phyloP scores from a whole-genome alignment of 1,140 invertebrate species.

The Drusus annulatus region DNA sequence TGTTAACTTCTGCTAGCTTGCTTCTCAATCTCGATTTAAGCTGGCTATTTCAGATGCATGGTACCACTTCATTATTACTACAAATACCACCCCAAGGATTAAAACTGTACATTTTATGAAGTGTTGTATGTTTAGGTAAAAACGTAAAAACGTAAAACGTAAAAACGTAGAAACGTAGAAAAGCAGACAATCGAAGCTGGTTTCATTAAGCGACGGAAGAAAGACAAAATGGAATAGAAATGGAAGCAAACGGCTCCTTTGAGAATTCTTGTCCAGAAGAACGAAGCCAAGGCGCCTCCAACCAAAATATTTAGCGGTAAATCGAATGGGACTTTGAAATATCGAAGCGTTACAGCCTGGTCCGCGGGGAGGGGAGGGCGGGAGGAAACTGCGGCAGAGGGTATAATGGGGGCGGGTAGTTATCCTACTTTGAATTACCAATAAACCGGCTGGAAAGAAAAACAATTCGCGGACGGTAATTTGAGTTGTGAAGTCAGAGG shows the following conservation, averaged over 20 bases:
- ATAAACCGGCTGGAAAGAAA: slow-evolving; percentile 58
- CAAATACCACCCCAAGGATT: too few species aligned
- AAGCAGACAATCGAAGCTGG: background rate
- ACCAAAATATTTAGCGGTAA: slow-evolving; percentile 56
- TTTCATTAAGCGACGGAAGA: background rate
- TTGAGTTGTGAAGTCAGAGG: slow-evolving; percentile 53
- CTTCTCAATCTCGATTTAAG: too few species aligned
- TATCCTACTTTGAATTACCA: slow-evolving; percentile 58
- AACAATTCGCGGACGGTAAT: slow-evolving; percentile 57
- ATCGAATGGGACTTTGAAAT: slow-evolving; percentile 60
- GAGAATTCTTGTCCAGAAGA: slow-evolving; percentile 21
- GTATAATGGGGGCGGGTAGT: slow-evolving; percentile 58
- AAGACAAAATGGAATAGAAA: background rate
- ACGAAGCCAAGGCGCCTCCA: slow-evolving; percentile 14
- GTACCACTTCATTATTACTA: too few species aligned
- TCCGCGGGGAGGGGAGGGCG: background rate
- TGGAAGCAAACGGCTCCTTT: slow-evolving; percentile 21
- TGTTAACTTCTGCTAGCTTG: too few species aligned
- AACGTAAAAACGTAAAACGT: background rate
- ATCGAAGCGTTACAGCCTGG: slow-evolving; percentile 55
- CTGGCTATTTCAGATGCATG: too few species aligned
- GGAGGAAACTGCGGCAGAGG: slow-evolving; percentile 24
- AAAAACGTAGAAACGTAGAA: background rate
- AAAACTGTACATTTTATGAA: too few species aligned
- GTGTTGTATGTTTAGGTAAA: background rate